Percentiles rank a stretch among this genome's conserved stretches.
Conservation (phyloP, 2,888 invertebrate genomes). For the Trachelus stipa region DNA sequence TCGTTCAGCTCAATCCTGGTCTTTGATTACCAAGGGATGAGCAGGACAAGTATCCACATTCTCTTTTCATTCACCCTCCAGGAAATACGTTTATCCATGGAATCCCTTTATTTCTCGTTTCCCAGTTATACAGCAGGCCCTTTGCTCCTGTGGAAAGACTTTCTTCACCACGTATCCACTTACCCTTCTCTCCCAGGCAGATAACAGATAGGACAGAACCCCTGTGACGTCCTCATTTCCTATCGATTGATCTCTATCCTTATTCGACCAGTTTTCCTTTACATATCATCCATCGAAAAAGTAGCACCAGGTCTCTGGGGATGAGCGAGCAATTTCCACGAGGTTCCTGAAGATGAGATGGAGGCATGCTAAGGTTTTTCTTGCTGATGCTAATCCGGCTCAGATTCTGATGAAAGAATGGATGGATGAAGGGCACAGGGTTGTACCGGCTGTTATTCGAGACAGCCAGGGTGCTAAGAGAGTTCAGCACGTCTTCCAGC, state of each 20-base stretch:
- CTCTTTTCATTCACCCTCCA: too few species aligned
- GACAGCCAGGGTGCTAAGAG: neutral
- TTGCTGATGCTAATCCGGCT: neutral
- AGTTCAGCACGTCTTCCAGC: neutral
- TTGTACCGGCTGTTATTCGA: neutral
- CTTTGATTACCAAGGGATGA: too few species aligned
- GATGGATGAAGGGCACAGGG: neutral
- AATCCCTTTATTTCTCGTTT: neutral
- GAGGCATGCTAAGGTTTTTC: neutral
- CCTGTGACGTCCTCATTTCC: neutral
- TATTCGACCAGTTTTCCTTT: neutral
- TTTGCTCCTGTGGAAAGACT: neutral
- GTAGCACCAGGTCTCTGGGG: neutral
- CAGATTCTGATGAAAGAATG: neutral
- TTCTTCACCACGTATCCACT: neutral
- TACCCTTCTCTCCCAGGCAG: neutral
- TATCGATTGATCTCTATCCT: neutral
- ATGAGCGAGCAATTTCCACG: neutral
- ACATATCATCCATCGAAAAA: neutral
- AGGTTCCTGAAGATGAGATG: neutral
- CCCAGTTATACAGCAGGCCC: neutral
- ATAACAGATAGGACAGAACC: neutral
- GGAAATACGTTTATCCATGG: too few species aligned
- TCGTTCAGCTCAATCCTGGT: neutral
- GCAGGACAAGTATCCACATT: too few species aligned